phyloP scores from a whole-genome alignment of 2,888 invertebrate genomes.

The Torymus auratus region DNA sequence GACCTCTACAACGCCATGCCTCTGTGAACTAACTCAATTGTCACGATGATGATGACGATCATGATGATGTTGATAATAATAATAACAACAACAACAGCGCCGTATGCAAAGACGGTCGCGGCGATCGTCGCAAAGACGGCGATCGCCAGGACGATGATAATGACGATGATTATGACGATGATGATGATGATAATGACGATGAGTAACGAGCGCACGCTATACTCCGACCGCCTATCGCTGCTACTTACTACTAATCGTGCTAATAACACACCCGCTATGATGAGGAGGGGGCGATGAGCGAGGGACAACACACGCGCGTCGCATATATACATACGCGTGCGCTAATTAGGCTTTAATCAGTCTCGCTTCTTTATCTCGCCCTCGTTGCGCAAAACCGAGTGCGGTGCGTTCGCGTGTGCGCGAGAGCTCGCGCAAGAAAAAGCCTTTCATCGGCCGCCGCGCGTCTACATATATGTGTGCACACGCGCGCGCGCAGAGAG shows the following conservation, averaged over 20 bases:
- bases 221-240: slow-evolving; percentile 18
- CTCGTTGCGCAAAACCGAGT: slow-evolving; percentile 18
- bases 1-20: slow-evolving; percentile 77
- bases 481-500: background rate
- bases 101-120: no score
- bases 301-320: background rate
- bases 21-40: slow-evolving; percentile 75
- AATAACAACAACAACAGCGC: background rate
- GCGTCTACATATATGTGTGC: no score
- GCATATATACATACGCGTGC: background rate
- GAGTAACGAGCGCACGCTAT: slow-evolving; percentile 17
- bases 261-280: slow-evolving; percentile 14
- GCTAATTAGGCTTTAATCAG: slow-evolving; percentile 43
- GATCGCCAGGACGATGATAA: background rate
- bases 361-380: slow-evolving; percentile 18
- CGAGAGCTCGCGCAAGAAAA: background rate
- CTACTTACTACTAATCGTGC: slow-evolving; percentile 37
- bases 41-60: slow-evolving; percentile 15
- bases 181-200: slow-evolving; percentile 3
- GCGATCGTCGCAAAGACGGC: slow-evolving; percentile 9
- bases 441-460: background rate
- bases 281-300: slow-evolving; percentile 7
- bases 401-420: background rate
- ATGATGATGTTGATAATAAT: slow-evolving; percentile 1
- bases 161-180: slow-evolving; percentile 9